These are phyloP conservation scores for Trichopoda pennipes DNA, from an alignment of 2,888 invertebrate species.

Conservation along the genomic window DNA sequence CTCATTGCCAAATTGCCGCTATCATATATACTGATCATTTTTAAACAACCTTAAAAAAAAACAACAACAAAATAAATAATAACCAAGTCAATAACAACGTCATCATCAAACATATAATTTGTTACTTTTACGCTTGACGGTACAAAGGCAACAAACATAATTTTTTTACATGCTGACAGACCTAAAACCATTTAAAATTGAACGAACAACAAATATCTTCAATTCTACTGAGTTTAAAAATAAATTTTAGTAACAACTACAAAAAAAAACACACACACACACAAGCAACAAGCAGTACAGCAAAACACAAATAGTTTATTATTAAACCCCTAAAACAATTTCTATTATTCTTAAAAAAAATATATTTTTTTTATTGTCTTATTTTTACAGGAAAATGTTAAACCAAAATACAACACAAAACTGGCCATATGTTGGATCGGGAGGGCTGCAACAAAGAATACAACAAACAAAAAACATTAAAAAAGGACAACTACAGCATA, in stretches of 20 bases:
- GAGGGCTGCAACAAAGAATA: slow-evolving; percentile 5
- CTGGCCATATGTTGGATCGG: slow-evolving; percentile 63
- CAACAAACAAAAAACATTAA: slow-evolving; percentile 28
- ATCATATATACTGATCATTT: slow-evolving; percentile 78
- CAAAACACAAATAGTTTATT: slow-evolving; percentile 35
- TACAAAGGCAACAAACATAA: slow-evolving; percentile 47
- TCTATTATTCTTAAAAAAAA: background rate
- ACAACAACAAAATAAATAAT: slow-evolving; percentile 38
- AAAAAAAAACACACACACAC: slow-evolving; percentile 10
- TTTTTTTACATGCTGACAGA: background rate
- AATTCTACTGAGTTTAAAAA: background rate
- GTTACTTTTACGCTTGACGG: slow-evolving; percentile 79
- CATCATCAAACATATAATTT: slow-evolving; percentile 75
- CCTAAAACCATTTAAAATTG: slow-evolving; percentile 29
- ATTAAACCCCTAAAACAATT: slow-evolving; percentile 43
- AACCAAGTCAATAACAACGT: slow-evolving; percentile 42
- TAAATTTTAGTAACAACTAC: slow-evolving; percentile 1
- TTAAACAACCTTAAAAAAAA: slow-evolving; percentile 37
- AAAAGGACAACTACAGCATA: slow-evolving; percentile 58
- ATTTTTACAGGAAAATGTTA: slow-evolving; percentile 26
- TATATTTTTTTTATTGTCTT: background rate
- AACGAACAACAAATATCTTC: background rate
- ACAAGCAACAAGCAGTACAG: background rate
- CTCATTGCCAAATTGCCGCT: slow-evolving; percentile 78
- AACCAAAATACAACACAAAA: slow-evolving; percentile 57